Evolutionary conservation across 2,113 vertebrate genomes (phyloP).

Genomic region (Corydoras sp.): DNA sequence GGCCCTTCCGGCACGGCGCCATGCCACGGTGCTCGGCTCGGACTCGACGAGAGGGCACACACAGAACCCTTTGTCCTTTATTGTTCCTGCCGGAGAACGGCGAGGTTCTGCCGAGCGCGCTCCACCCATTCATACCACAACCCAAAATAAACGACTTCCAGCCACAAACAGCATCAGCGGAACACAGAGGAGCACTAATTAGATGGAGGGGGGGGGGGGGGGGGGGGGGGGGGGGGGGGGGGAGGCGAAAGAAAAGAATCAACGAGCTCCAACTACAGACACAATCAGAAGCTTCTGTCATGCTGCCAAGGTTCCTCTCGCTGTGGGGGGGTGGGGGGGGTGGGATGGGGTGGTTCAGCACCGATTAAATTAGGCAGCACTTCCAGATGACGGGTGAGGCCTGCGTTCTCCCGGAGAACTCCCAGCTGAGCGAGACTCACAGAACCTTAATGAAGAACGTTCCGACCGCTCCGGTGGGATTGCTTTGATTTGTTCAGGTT

Average conservation of each 20-base stretch:
- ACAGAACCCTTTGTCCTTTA: constrained; percentile 32
- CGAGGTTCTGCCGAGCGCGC: neutral
- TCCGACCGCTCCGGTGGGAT: no score
- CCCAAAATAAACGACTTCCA: constrained; percentile 18
- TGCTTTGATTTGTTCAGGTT: no score
- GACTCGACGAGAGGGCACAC: constrained; percentile 12
- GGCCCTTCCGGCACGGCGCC: constrained; percentile 28
- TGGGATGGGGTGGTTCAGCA: no score
- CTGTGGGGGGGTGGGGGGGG: constrained; percentile 11
- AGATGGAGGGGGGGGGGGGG: neutral
- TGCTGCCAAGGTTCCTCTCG: neutral
- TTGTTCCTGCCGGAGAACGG: neutral
- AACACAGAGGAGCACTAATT: constrained; percentile 25
- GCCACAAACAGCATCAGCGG: constrained; percentile 1
- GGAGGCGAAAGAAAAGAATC: constrained; percentile 3
- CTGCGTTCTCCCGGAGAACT: no score
- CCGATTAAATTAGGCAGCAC: constrained; percentile 15
- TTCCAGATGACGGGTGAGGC: neutral
- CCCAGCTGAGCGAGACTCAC: no score
- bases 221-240: neutral
- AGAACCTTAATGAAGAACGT: neutral
- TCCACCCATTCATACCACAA: constrained; percentile 9
- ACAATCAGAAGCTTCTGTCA: constrained; percentile 4
- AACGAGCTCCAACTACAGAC: constrained; percentile 10
- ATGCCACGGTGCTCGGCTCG: constrained; percentile 22